phyloP scores from a whole-genome alignment of 1,140 invertebrate genomes.

The Zaprionus davidi region DNA sequence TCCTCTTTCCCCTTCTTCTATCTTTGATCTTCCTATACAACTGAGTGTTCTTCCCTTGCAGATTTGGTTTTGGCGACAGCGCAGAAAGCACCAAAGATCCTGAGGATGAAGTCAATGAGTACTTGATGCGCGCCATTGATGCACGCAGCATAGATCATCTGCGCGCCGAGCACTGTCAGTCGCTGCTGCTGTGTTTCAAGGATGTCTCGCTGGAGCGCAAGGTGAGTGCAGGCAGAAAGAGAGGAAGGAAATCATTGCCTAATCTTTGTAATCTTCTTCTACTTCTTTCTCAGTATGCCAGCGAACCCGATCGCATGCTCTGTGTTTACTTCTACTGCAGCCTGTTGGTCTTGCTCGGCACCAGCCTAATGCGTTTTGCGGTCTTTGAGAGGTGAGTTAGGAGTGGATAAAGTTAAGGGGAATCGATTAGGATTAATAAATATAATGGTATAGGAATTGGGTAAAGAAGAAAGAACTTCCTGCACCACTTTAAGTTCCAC shows the following conservation, averaged over 20 bases:
- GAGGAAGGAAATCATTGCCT: not conserved
- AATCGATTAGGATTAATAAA: not conserved
- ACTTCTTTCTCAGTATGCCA: constrained; percentile 86
- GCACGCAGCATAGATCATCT: constrained; percentile 96
- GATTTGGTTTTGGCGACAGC: constrained; percentile 88
- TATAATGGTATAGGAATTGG: too few relatives aligned
- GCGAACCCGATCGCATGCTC: constrained; percentile 92
- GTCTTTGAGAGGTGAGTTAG: constrained; percentile 88
- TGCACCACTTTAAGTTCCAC: not conserved
- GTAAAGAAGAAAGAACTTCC: not conserved
- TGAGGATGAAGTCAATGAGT: constrained; percentile 97
- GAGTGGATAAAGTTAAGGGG: accelerated
- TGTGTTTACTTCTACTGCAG: constrained; percentile 93
- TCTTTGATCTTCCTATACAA: too few relatives aligned
- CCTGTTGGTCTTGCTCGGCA: constrained; percentile 88
- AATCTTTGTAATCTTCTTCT: not conserved
- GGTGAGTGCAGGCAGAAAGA: constrained; percentile 84
- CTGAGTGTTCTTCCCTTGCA: constrained; percentile 77
- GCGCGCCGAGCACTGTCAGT: constrained; percentile 92
- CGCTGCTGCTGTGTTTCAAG: constrained; percentile 92
- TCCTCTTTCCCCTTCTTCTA: not conserved
- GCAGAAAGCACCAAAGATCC: constrained; percentile 89
- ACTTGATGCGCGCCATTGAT: constrained; percentile 96
- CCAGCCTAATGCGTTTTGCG: constrained; percentile 87
- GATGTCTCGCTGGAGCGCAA: constrained; percentile 91